A percentile compares a stretch with the other conserved stretches of the same genome.
phyloP scores from a whole-genome alignment of 2,888 invertebrate genomes.

The Cinara cedri region DNA sequence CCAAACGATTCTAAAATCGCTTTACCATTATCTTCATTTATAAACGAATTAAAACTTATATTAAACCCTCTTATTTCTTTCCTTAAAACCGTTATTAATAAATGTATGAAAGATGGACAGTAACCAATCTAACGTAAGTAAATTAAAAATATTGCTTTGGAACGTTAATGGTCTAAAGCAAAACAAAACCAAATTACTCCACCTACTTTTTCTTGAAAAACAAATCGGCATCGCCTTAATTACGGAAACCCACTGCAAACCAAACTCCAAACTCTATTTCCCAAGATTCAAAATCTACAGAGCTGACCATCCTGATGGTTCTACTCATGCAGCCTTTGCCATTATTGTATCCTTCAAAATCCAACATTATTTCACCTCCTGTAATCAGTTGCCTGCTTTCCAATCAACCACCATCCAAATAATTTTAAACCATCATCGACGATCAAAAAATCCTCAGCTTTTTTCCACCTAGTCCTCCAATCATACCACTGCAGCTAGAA shows the following conservation, averaged over 20 bases:
- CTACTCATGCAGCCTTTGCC: no score
- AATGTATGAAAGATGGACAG: conserved; percentile 9
- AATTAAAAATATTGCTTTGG: background rate
- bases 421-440: background rate
- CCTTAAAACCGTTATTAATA: background rate
- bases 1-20: no score
- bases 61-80: background rate
- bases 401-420: conserved; percentile 3
- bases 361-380: no score
- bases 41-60: no score
- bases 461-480: background rate
- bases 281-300: no score
- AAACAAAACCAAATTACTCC: background rate
- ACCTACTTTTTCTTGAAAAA: no score
- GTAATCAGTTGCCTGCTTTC: background rate
- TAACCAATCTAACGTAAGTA: background rate
- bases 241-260: no score
- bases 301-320: no score
- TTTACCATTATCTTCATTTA: no score
- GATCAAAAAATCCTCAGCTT: background rate
- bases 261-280: no score
- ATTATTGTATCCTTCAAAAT: no score
- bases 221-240: no score
- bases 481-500: background rate
- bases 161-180: background rate